Conservation (phyloP, 2,113 vertebrate genomes). For the Piaya cayana region DNA sequence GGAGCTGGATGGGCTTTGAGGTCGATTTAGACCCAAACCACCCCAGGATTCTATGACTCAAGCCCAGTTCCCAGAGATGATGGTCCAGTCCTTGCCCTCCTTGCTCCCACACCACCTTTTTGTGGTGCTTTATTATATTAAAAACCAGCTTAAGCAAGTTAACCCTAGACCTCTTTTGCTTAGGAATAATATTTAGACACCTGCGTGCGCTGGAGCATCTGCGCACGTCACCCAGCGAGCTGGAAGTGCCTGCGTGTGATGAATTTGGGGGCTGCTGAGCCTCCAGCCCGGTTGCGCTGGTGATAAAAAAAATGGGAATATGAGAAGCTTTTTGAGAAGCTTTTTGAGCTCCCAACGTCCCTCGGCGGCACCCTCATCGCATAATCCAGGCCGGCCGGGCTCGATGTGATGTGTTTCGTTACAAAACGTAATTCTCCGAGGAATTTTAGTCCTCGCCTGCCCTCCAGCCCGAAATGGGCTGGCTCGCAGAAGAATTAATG, state of each 20-base stretch:
- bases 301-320: neutral
- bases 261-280: neutral
- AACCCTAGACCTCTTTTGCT: neutral
- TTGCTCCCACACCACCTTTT: neutral
- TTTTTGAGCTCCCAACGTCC: neutral
- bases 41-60: too few species aligned
- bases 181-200: neutral
- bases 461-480: neutral
- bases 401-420: slow-evolving; percentile 1
- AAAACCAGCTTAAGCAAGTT: neutral
- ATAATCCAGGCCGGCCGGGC: neutral
- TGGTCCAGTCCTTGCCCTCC: neutral
- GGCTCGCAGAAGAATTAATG: neutral
- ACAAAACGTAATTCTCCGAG: neutral
- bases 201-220: neutral
- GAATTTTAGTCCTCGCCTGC: slow-evolving; percentile 12
- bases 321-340: neutral
- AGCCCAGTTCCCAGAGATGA: neutral
- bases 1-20: too few species aligned
- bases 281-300: neutral
- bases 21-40: too few species aligned
- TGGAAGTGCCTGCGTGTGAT: neutral
- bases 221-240: fast-evolving
- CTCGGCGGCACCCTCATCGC: neutral
- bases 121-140: neutral